Evolutionary conservation across 2,797 vertebrate genomes (phyloP), one percentile per base, ranked within the genome.

Genomic region (Lepus townsendii): DNA sequence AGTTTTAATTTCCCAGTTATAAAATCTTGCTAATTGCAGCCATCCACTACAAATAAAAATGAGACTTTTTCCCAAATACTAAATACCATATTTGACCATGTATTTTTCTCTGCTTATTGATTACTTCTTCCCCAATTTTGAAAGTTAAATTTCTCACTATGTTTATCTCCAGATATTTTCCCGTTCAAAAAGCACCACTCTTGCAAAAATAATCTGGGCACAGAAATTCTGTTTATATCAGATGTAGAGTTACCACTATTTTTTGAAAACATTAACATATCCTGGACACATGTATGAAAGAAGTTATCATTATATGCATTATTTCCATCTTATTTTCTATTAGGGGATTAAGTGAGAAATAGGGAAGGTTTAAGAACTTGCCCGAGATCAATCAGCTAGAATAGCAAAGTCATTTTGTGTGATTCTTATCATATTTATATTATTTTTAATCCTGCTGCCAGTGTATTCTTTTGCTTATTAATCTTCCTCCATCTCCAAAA

Each of bases 1-100:
- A 65, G 2, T 75, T 73, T 73, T 90, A 72, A 75, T 78, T 93
- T 90, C 42, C 75, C 79, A 88, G 78, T 82, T 92, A 82, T 30
- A 88, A 80, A 96, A 93, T 54, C 22, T 47, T 68, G 50, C 54
- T 93, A 90, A 95, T 76, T 93, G 20, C 27, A 17, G 27, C 83
- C 47, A 88, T 8, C 80, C 7, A 84, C 19, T 65, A 88, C 38
- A 88, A 90, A 95, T 77, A 27, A 89, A 93, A 93, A 86, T 14
- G 83, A 6, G 16, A 75, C 72, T 60, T 35, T 32, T 78, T 77
- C n/a, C 69, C 17, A 95, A 65, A 83, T 66, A 77, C 65, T 71
- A 83, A 88, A 88, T 10, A 84, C 6, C 2, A 30, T 68, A 27
- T 73, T 85, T 94, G 19, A 71, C 87, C 38, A 4, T 77, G 0